Evolutionary conservation across 2,888 invertebrate species (phyloP).

Genomic region (Achlya flavicornis): DNA sequence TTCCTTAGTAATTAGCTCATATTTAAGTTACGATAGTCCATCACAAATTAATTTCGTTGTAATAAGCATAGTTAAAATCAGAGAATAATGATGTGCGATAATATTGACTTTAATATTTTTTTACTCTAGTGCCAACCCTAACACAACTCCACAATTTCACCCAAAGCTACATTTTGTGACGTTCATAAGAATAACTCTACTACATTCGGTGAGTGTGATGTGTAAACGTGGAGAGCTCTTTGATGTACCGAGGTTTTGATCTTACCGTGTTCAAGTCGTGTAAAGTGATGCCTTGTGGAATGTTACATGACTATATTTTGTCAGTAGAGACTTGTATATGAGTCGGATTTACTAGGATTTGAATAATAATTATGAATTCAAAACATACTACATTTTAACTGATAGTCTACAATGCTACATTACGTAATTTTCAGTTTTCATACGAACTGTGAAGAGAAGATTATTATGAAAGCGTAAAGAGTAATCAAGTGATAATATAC

Average conservation of each 20-base stretch:
- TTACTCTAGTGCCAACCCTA: background rate
- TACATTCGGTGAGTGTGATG: background rate
- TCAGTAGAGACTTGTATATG: background rate
- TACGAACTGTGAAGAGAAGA: too few species aligned
- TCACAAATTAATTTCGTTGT: too few species aligned
- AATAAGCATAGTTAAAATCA: too few species aligned
- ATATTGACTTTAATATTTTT: background rate
- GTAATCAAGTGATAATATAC: too few species aligned
- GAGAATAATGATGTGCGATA: too few species aligned
- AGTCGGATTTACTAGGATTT: background rate
- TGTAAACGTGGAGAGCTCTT: background rate
- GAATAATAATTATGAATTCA: background rate
- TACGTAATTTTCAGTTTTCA: too few species aligned
- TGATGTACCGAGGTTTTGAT: conserved; percentile 5
- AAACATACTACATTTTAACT: too few species aligned
- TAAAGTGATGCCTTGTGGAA: background rate
- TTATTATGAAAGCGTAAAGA: too few species aligned
- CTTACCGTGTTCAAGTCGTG: background rate
- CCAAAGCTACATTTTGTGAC: background rate
- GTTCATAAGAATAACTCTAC: conserved; percentile 4
- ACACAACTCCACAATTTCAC: background rate
- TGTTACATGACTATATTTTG: background rate
- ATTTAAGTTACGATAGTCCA: too few species aligned
- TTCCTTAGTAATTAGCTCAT: too few species aligned
- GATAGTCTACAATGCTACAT: too few species aligned